Conservation (phyloP, 2,797 vertebrate genomes). For the Lithobates pipiens region DNA sequence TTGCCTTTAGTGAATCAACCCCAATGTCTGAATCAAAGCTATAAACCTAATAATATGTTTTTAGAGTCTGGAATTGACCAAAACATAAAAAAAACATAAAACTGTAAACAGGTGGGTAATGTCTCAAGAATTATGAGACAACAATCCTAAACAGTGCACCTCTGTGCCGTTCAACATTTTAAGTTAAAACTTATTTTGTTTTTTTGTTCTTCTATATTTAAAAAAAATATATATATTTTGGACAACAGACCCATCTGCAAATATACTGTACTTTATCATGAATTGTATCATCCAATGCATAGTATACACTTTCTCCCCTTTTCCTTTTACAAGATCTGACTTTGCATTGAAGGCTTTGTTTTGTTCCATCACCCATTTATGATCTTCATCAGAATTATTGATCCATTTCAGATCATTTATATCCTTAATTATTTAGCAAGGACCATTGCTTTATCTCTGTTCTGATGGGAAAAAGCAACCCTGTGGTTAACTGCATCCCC, state of each 20-base stretch:
- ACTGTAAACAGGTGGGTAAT: no score
- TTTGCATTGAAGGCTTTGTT: not conserved
- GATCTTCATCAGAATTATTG: slow-evolving; percentile 6
- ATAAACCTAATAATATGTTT: no score
- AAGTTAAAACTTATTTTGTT: no score
- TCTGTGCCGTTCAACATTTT: no score
- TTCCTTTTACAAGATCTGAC: not conserved
- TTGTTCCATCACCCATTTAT: not conserved
- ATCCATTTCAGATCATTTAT: not conserved
- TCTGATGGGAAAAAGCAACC: not conserved
- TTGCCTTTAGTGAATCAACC: no score
- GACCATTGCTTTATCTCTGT: not conserved
- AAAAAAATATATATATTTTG: not conserved
- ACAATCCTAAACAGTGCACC: no score
- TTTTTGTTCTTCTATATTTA: no score
- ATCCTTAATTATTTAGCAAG: not conserved
- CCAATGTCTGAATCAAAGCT: no score
- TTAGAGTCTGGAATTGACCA: no score
- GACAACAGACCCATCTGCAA: not conserved
- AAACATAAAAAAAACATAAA: no score
- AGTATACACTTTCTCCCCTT: not conserved
- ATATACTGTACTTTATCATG: no score
- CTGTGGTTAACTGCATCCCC: not conserved
- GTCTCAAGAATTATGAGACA: no score
- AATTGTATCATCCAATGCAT: not conserved